A percentile compares a stretch with the other conserved stretches of the same genome.
Conservation (phyloP, 2,113 vertebrate species). For the Esox niger region DNA sequence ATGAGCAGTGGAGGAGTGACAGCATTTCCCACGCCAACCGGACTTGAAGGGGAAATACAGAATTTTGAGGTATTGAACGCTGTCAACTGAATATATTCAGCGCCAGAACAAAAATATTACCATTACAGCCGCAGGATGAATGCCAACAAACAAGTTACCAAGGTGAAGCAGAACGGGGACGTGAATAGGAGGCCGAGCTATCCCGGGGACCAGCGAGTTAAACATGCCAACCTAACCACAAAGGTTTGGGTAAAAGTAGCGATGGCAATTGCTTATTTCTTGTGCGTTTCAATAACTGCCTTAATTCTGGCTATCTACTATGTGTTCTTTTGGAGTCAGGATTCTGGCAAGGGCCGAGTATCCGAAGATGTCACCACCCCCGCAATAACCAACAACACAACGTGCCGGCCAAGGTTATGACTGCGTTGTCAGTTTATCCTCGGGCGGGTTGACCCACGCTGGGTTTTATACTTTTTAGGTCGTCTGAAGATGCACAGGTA, state of each 20-base stretch:
- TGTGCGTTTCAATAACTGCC: constrained; percentile 82
- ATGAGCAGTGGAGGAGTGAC: neutral
- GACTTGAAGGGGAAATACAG: constrained; percentile 8
- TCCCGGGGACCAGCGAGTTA: constrained; percentile 74
- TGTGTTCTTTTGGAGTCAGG: constrained; percentile 79
- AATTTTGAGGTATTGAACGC: constrained; percentile 32
- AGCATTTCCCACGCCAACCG: neutral
- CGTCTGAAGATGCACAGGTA: neutral
- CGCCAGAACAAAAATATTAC: neutral
- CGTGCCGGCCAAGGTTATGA: constrained; percentile 27
- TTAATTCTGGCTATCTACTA: constrained; percentile 86
- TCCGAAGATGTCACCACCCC: constrained; percentile 32
- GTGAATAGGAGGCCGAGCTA: constrained; percentile 74
- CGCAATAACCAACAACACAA: constrained; percentile 39
- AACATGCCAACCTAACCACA: constrained; percentile 67
- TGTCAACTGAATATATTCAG: constrained; percentile 35
- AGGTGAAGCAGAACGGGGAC: constrained; percentile 67
- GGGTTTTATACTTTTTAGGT: neutral
- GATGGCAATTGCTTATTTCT: constrained; percentile 80
- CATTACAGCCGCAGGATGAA: constrained; percentile 64
- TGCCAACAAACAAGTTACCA: constrained; percentile 31
- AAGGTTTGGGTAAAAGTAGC: constrained; percentile 85
- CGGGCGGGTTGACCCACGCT: neutral
- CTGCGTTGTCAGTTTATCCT: neutral
- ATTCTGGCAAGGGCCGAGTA: neutral